Percentiles rank a stretch among this genome's conserved stretches.
These are phyloP conservation scores for Tachuris rubrigastra DNA, from an alignment of 2,113 vertebrate species.

Conservation along the genomic window DNA sequence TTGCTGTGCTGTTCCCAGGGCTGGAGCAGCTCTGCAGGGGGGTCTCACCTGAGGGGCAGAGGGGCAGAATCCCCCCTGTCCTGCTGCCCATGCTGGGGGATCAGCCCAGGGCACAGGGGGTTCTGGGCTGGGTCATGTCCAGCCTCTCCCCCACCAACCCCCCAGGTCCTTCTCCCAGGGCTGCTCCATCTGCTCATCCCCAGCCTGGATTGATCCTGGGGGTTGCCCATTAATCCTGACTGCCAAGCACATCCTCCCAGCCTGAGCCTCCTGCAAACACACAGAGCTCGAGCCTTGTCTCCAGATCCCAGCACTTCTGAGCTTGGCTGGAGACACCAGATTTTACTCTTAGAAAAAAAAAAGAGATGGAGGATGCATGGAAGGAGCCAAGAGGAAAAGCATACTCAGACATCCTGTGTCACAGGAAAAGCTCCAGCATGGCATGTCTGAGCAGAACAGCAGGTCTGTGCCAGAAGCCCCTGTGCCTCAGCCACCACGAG, in stretches of 20 bases:
- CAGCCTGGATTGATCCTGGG: not conserved
- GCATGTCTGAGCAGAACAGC: not conserved
- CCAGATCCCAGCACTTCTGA: not conserved
- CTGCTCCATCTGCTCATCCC: not conserved
- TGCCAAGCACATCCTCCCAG: not conserved
- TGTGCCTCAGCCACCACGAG: not conserved
- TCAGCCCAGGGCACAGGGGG: not conserved
- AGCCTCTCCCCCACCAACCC: not conserved
- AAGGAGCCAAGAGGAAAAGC: not conserved
- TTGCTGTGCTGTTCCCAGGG: not conserved
- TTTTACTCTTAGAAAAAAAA: not conserved
- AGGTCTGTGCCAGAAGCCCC: not conserved
- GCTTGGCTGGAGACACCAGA: not conserved
- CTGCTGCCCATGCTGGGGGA: not conserved
- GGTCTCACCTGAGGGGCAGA: not conserved
- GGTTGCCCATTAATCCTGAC: not conserved
- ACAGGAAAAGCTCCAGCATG: not conserved
- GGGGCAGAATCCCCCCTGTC: not conserved
- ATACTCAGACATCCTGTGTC: not conserved
- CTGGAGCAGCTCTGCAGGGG: not conserved
- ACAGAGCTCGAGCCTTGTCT: not conserved
- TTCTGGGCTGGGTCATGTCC: not conserved
- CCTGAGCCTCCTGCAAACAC: not conserved
- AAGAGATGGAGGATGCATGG: not conserved
- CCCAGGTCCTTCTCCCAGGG: not conserved